Evolutionary conservation across 2,113 vertebrate species (phyloP).

Genomic region (Xenopus borealis): DNA sequence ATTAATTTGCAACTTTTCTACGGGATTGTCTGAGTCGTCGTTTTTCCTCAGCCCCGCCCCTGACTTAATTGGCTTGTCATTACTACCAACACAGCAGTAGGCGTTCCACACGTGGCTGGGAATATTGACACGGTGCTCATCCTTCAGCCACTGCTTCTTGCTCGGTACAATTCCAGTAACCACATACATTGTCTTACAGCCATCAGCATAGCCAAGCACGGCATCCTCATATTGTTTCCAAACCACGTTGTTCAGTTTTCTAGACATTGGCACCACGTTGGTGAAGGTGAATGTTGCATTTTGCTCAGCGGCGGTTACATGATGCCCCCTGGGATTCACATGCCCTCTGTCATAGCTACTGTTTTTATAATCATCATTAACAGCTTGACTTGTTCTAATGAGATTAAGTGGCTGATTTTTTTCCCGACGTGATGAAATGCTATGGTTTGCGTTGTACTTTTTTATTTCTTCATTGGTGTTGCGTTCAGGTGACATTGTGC

Average conservation of each 20-base stretch:
- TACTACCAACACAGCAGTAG: conserved; percentile 5
- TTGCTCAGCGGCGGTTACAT: background rate
- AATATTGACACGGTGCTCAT: background rate
- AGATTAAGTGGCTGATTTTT: background rate
- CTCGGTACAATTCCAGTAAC: conserved; percentile 1
- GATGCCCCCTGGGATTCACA: conserved; percentile 15
- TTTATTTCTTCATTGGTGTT: background rate
- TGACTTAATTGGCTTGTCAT: background rate
- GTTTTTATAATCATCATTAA: background rate
- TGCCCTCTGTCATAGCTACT: background rate
- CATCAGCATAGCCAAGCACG: background rate
- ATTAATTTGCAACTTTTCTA: background rate
- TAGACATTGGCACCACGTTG: conserved; percentile 7
- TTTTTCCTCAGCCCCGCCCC: background rate
- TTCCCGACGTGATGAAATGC: background rate
- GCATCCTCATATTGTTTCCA: conserved; percentile 4
- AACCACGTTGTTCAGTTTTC: background rate
- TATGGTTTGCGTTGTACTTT: background rate
- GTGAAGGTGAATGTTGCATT: conserved; percentile 13
- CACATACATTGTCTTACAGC: background rate
- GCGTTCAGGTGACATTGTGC: background rate
- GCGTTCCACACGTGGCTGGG: conserved; percentile 16
- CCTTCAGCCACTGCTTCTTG: background rate
- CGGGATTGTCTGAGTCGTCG: too few relatives aligned
- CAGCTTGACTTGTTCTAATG: background rate